These are phyloP conservation scores for Drosophila kikkawai DNA, from an alignment of 1,140 invertebrate genomes.

Conservation along the genomic window DNA sequence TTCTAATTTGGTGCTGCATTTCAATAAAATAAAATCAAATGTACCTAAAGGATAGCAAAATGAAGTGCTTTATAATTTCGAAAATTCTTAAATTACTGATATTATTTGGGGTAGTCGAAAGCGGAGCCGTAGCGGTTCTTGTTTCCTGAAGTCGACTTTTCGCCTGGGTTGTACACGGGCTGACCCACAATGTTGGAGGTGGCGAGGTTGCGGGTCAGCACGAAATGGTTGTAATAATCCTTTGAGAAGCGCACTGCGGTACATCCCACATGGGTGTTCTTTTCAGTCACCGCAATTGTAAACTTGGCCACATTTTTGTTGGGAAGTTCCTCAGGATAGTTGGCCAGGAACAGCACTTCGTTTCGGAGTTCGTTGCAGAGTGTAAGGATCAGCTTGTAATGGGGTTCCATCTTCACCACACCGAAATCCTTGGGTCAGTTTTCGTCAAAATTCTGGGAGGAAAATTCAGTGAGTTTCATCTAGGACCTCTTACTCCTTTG, in stretches of 20 bases:
- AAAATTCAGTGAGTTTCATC: no score
- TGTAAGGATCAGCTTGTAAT: constrained; percentile 51
- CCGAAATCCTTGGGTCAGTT: constrained; percentile 53
- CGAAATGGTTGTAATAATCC: constrained; percentile 63
- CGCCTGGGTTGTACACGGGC: constrained; percentile 49
- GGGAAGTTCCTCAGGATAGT: no score
- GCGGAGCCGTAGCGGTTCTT: constrained; percentile 55
- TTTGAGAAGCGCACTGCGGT: constrained; percentile 54
- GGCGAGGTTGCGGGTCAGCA: constrained; percentile 47
- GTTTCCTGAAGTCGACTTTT: constrained; percentile 41
- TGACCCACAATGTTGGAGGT: constrained; percentile 59
- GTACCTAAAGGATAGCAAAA: background rate
- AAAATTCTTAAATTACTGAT: background rate
- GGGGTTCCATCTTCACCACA: constrained; percentile 28
- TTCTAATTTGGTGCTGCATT: constrained; percentile 5
- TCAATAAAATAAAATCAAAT: constrained; percentile 20
- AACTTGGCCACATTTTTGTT: constrained; percentile 28
- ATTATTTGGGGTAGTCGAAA: constrained; percentile 38
- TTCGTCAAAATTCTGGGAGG: constrained; percentile 24
- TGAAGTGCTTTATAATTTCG: background rate
- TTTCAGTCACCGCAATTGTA: constrained; percentile 59
- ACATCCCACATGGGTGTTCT: constrained; percentile 62
- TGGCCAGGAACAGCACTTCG: constrained; percentile 27
- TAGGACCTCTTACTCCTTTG: constrained; percentile 43
- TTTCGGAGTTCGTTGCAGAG: constrained; percentile 64